Evolutionary conservation across 2,113 vertebrate genomes (phyloP).

Genomic region (Gambusia holbrooki): DNA sequence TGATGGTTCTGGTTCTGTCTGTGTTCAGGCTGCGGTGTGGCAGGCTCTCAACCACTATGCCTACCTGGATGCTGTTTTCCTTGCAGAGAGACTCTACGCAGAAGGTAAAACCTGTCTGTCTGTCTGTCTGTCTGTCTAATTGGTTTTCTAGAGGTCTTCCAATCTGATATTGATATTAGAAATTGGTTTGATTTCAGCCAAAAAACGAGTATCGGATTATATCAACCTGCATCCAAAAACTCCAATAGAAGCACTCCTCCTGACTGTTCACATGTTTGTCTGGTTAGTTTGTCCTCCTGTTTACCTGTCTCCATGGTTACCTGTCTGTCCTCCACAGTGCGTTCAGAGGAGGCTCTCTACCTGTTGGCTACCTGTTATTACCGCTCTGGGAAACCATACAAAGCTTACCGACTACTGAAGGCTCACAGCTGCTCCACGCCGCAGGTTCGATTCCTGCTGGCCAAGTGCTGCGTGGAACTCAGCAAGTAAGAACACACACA

Average conservation of each 20-base stretch:
- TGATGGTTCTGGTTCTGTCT: neutral
- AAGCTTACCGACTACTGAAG: slow-evolving; percentile 96
- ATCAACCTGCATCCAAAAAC: too few species aligned
- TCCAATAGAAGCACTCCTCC: too few species aligned
- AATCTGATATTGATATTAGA: too few species aligned
- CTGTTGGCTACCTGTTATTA: slow-evolving; percentile 97
- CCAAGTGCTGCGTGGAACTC: slow-evolving; percentile 96
- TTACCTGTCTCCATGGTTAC: neutral
- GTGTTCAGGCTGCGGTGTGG: slow-evolving; percentile 74
- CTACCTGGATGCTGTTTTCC: slow-evolving; percentile 75
- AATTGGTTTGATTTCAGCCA: too few species aligned
- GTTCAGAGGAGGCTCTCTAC: slow-evolving; percentile 93
- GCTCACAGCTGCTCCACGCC: slow-evolving; percentile 95
- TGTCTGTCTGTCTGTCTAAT: neutral
- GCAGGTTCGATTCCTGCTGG: slow-evolving; percentile 95
- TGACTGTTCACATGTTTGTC: neutral
- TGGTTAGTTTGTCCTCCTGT: neutral
- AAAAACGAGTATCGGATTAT: too few species aligned
- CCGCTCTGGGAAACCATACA: slow-evolving; percentile 97
- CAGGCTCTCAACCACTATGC: slow-evolving; percentile 77
- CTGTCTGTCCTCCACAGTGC: slow-evolving; percentile 37
- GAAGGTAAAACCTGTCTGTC: slow-evolving; percentile 57
- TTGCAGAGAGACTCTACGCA: slow-evolving; percentile 74
- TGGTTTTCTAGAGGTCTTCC: too few species aligned
- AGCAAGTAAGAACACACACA: slow-evolving; percentile 88